Conservation (phyloP, 2,113 vertebrate species). For the Perca flavescens region DNA sequence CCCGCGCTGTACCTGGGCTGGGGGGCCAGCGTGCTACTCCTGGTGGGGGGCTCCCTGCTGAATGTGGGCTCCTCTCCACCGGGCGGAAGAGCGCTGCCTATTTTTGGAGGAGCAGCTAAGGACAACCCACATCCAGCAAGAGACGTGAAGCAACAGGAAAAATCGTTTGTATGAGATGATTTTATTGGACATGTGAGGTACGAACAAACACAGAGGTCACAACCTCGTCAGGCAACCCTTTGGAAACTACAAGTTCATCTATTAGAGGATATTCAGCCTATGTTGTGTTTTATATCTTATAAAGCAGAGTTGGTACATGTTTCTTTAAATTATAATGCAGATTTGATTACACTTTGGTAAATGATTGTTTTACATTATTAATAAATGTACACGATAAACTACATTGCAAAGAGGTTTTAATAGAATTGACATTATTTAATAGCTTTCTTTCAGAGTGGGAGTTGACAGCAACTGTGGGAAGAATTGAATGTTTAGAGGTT, state of each 20-base stretch:
- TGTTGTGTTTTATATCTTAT: not conserved
- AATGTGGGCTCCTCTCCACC: conserved; percentile 73
- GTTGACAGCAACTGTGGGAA: conserved; percentile 56
- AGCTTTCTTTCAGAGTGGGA: conserved; percentile 36
- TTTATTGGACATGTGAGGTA: not conserved
- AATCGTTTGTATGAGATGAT: conserved; percentile 79
- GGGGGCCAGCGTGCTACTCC: conserved; percentile 75
- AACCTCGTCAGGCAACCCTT: not conserved
- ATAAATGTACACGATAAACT: not conserved
- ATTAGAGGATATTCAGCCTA: not conserved
- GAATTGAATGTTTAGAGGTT: conserved; percentile 52
- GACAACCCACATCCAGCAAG: conserved; percentile 57
- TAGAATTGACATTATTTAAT: conserved; percentile 12
- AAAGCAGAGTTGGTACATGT: not conserved
- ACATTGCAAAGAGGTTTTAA: not conserved
- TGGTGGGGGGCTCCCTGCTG: conserved; percentile 80
- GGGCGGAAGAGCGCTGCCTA: conserved; percentile 42
- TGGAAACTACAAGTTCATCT: conserved; percentile 16
- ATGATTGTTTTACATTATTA: not conserved
- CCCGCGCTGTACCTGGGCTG: conserved; percentile 83
- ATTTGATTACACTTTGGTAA: not conserved
- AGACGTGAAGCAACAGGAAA: conserved; percentile 77
- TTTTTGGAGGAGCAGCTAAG: conserved; percentile 59
- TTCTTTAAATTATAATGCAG: not conserved
- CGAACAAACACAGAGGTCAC: not conserved